These are phyloP conservation scores for Tenthredo amoena DNA, from an alignment of 2,888 invertebrate genomes.

Conservation along the genomic window DNA sequence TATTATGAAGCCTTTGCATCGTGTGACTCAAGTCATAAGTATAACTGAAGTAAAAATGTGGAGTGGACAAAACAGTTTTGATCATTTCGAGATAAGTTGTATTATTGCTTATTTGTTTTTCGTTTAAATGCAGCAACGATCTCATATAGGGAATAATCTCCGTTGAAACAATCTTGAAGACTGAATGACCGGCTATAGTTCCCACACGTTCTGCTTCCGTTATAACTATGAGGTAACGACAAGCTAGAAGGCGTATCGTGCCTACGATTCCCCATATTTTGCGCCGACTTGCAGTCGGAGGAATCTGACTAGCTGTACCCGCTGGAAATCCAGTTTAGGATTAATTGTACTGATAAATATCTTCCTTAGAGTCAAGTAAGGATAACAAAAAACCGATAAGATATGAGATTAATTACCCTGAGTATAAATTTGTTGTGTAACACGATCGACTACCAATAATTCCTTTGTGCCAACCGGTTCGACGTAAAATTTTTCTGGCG, in stretches of 20 bases:
- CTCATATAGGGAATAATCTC: slow-evolving; percentile 93
- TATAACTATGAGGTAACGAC: slow-evolving; percentile 93
- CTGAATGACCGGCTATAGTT: slow-evolving; percentile 87
- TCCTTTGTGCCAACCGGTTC: slow-evolving; percentile 89
- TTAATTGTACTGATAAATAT: background rate
- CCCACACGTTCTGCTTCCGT: slow-evolving; percentile 91
- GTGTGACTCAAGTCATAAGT: slow-evolving; percentile 96
- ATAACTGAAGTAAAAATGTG: slow-evolving; percentile 96
- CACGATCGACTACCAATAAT: slow-evolving; percentile 91
- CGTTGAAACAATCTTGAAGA: slow-evolving; percentile 89
- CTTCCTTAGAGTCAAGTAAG: background rate
- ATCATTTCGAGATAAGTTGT: slow-evolving; percentile 92
- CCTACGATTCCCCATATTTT: slow-evolving; percentile 95
- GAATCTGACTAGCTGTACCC: slow-evolving; percentile 81
- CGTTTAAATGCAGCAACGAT: slow-evolving; percentile 91
- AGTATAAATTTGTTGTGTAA: slow-evolving; percentile 86
- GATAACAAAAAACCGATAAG: background rate
- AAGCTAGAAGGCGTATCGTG: slow-evolving; percentile 90
- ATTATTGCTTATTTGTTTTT: slow-evolving; percentile 91
- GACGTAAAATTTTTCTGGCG: slow-evolving; percentile 93
- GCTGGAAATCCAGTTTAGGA: slow-evolving; percentile 61
- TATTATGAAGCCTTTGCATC: slow-evolving; percentile 91
- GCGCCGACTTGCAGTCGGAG: slow-evolving; percentile 82
- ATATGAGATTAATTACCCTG: slow-evolving; percentile 80
- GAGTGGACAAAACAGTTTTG: slow-evolving; percentile 89